Conservation (phyloP, 2,113 vertebrate species). For the Pogona vitticeps region DNA sequence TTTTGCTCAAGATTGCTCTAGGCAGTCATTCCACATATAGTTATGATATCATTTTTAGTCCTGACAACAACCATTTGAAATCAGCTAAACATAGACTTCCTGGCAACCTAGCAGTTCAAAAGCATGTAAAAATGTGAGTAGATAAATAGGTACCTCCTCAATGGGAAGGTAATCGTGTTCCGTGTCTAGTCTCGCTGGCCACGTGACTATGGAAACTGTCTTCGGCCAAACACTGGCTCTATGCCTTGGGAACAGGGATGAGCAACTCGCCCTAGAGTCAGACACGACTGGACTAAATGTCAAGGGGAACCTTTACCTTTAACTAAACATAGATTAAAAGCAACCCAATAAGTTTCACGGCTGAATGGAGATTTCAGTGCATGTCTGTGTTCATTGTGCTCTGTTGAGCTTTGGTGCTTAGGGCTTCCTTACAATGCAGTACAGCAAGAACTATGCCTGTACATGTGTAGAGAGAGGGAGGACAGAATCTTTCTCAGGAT, state of each 20-base stretch:
- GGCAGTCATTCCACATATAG: neutral
- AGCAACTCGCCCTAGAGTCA: no score
- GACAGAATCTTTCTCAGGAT: slow-evolving; percentile 53
- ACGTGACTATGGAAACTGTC: no score
- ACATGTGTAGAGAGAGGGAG: slow-evolving; percentile 42
- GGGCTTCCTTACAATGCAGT: neutral
- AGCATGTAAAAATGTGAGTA: no score
- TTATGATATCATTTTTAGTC: neutral
- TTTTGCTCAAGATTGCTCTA: neutral
- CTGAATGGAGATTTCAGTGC: neutral
- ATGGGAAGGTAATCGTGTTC: no score
- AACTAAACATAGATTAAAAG: neutral
- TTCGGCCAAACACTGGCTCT: no score
- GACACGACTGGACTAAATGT: no score
- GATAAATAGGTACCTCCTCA: no score
- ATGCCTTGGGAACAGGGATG: no score
- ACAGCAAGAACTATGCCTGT: neutral
- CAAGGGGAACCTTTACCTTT: no score
- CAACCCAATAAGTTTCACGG: neutral
- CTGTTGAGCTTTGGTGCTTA: neutral
- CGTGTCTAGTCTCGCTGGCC: no score
- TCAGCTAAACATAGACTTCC: no score
- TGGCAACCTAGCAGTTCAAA: no score
- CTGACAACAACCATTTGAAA: neutral
- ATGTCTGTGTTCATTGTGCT: neutral